phyloP scores from a whole-genome alignment of 1,140 invertebrate genomes.

The Drosophila ficusphila region DNA sequence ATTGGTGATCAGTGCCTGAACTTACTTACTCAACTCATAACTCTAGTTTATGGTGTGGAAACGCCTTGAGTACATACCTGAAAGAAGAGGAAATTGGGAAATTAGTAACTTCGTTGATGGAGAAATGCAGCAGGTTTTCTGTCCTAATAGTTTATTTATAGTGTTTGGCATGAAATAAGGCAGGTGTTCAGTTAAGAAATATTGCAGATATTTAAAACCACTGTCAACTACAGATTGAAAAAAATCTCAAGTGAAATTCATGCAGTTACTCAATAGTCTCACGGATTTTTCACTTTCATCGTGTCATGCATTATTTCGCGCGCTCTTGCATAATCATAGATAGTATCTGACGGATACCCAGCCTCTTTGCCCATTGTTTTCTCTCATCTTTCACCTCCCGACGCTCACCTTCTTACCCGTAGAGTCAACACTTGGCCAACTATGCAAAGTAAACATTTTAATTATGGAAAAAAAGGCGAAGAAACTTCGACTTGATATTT shows the following conservation, averaged over 20 bases:
- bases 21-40: conserved; percentile 40
- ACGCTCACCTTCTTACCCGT: neutral
- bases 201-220: too few relatives aligned
- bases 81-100: conserved; percentile 25
- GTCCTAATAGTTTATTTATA: too few relatives aligned
- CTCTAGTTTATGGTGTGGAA: conserved; percentile 15
- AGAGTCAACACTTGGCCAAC: conserved; percentile 41
- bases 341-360: conserved; percentile 19
- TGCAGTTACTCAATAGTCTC: neutral
- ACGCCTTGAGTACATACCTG: conserved; percentile 51
- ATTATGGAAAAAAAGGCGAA: conserved; percentile 44
- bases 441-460: conserved; percentile 55
- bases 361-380: conserved; percentile 23
- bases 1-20: conserved; percentile 34
- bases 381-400: neutral
- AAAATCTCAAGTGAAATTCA: neutral
- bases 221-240: neutral
- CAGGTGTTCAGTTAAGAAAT: too few relatives aligned
- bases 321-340: conserved; percentile 24
- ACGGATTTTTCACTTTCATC: conserved; percentile 22
- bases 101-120: conserved; percentile 25
- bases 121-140: neutral
- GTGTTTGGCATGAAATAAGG: too few relatives aligned
- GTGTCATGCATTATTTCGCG: conserved; percentile 1
- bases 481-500: conserved; percentile 35